A percentile compares a stretch with the other conserved stretches of the same genome.
phyloP scores from a whole-genome alignment of 2,888 invertebrate genomes.

The Andrena camellia region DNA sequence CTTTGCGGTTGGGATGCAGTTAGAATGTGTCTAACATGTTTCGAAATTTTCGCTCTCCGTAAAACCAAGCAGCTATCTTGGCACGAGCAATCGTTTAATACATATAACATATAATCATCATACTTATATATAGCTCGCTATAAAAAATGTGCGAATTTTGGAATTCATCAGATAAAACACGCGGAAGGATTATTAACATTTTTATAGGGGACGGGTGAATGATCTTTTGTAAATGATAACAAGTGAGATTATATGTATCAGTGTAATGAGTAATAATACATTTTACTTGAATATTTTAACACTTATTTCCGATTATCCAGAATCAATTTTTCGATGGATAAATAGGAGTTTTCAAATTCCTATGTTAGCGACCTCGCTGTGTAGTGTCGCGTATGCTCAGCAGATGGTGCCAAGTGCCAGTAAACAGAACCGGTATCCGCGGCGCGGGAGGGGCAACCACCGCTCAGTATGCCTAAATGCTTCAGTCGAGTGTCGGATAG shows the following conservation, averaged over 20 bases:
- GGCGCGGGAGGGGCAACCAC: neutral
- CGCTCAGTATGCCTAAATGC: neutral
- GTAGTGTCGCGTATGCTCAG: no score
- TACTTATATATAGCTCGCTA: neutral
- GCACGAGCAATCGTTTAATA: neutral
- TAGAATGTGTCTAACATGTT: neutral
- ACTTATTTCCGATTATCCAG: neutral
- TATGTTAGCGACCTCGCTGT: neutral
- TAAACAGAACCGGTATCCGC: conserved; percentile 20
- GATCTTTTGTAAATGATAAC: neutral
- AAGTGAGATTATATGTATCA: neutral
- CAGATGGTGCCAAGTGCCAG: neutral
- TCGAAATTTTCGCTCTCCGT: neutral
- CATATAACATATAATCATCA: neutral
- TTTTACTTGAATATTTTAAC: neutral
- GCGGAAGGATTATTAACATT: neutral
- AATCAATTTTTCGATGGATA: neutral
- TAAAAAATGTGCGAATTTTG: neutral
- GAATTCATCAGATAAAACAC: neutral
- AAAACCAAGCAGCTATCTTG: neutral
- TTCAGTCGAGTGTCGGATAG: conserved; percentile 27
- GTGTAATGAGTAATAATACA: neutral
- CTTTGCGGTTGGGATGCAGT: neutral
- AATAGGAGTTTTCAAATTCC: conserved; percentile 13
- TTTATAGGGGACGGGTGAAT: neutral